Base-by-base conservation (phyloP, 2,888 invertebrate genomes). In the Polia nebulosa region DNA sequence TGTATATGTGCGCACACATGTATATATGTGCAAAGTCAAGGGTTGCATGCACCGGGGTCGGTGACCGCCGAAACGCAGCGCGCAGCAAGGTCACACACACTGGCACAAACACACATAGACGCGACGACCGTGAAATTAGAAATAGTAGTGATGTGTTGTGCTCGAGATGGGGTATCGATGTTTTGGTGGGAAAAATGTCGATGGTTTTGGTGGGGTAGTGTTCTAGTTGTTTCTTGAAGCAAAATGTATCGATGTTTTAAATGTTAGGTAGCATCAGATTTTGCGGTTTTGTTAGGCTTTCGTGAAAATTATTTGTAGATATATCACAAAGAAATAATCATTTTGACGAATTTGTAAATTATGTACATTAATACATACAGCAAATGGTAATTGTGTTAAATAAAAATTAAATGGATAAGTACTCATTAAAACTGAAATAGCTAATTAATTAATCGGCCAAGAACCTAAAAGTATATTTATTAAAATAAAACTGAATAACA, bases 81-180 rank as follows among this genome's bases (percentile, higher is more conserved):
- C 89, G 85, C 87, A 80, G 88, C 94, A 95, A 95, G 95, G 95
- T 95, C 95, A 95, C 95, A 85, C 95, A 94, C 94, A 94, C 94
- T 86, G 82, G 84, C 87, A 76, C 81, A 78, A 80, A 88, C 88
- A 90, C 92, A 92, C 90, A 92, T 89, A 89, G 88, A 83, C 80
- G 78, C 81, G 78, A 67, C 91, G 94, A 87, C 94, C 93, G 91
- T 94, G 94, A 94, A 94, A 93, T 95, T 95, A 95, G 95, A 95
- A 93, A 93, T 92, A 91, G 78, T 93, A 94, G 94, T 88, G 94
- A 83, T 86, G 93, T 67, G 82, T 65, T 25, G 52, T 72, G 9
- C 59, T 52, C 20, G 49, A 32, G 39, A 15, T 72, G 36, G 9
- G 44, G 9, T 79, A 32, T 74, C 76, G 76, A 79, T 63, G 49